Base-by-base conservation (phyloP, 2,888 invertebrate genomes). In the Cephus nigrinus region DNA sequence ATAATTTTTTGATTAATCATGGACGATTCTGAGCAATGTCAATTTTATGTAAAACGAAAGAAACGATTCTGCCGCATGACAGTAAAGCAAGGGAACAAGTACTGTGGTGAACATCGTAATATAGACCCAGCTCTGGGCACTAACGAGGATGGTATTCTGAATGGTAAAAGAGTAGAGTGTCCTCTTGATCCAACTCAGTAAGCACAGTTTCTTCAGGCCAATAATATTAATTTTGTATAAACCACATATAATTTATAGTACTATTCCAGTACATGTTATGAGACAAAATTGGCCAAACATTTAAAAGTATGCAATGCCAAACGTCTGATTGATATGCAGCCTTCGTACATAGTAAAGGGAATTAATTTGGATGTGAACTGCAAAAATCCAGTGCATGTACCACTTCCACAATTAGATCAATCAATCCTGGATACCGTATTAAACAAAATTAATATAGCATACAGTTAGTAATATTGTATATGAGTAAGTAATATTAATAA, bases 51-150 rank as follows among this genome's bases (percentile, higher is more conserved):
- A 0, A 86, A 92, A 68, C 93, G 95, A 35, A 96, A 96, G 85
- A 95, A 95, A 87, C 93, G 96, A 3, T 93, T 93, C 81, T 96
- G 96, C 87, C 95, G 95, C 83, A 96, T 96, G 96, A 94, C 95
- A 0, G 94, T 95, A 9, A 94, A 94, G 81, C 92, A 93, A n/a
- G 95, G 95, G 1, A 93, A 93, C 32, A 92, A 93, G 80, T 96
- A 93, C 88, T 96, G 96, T 87, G 96, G 95, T 0, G 96, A 96
- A 87, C 96, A 96, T 88, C 92, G 55, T 23, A 55, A 23, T 55
- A 23, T 93, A 80, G 93, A 90, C 1, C 81, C 86, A 68, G 82
- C 74, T 68, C 1, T 33, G 12, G 74, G 78, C 3, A 80, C 75
- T 23, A 76, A 83, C 4, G 76, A 75, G 12, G 80, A 80, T 34